These are phyloP conservation scores for Bacillus rossius DNA, from an alignment of 1,140 invertebrate genomes.

Conservation along the genomic window DNA sequence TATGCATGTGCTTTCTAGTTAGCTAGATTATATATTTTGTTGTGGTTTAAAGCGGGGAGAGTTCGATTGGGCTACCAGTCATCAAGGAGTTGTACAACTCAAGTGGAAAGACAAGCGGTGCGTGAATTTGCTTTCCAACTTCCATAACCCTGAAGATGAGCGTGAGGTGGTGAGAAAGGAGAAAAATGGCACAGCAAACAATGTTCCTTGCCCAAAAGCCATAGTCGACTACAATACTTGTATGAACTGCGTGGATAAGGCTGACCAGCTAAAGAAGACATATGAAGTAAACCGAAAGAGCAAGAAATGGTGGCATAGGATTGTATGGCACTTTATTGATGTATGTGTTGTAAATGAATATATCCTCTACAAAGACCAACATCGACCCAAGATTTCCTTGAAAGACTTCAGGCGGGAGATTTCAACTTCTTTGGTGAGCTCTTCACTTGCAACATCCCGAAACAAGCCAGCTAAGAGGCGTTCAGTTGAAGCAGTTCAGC, in stretches of 20 bases:
- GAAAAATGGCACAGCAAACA: conserved; percentile 24
- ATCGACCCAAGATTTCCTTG: conserved; percentile 1
- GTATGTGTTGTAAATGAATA: conserved; percentile 27
- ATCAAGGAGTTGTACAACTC: too few species aligned
- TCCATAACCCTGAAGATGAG: conserved; percentile 22
- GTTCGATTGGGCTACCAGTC: too few species aligned
- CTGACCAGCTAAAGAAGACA: conserved; percentile 22
- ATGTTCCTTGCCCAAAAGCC: conserved; percentile 21
- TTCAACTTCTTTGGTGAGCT: conserved; percentile 10
- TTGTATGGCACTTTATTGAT: conserved; percentile 30
- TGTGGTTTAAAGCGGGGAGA: too few species aligned
- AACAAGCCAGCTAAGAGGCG: conserved; percentile 1
- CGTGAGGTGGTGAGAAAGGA: conserved; percentile 21
- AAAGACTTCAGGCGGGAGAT: conserved; percentile 10
- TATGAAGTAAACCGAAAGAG: conserved; percentile 26
- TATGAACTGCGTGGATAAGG: conserved; percentile 28
- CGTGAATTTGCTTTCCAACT: conserved; percentile 29
- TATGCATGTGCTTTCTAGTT: too few species aligned
- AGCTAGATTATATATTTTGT: too few species aligned
- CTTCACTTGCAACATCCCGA: conserved; percentile 9
- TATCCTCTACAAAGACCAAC: conserved; percentile 20
- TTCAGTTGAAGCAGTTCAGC: conserved; percentile 7
- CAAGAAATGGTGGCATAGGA: conserved; percentile 27
- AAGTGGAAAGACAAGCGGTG: conserved; percentile 31
- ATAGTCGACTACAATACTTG: conserved; percentile 27